Base-by-base conservation (phyloP, 2,888 invertebrate genomes). In the Polymixis flavicincta region DNA sequence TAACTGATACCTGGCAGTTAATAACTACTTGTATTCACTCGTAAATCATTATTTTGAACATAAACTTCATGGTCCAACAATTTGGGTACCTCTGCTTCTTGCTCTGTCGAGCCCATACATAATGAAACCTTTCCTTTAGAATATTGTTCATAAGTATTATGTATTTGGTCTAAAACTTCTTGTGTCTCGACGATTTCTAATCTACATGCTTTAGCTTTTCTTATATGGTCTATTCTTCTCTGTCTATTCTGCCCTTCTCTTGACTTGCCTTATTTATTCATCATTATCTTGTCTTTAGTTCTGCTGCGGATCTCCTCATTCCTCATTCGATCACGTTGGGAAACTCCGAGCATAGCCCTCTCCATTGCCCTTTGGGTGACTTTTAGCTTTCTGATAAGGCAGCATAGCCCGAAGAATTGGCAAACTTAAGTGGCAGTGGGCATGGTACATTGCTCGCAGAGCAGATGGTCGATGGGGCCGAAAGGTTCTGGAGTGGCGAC, bases 31-130 rank as follows among this genome's bases (percentile, higher is more conserved):
- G 11, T 50, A 14, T 50, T 32, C 52, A 37, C 2, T 48, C 14
- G 9, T 59, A 19, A 80, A 63, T 37, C 17, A 67, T 59, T 54
- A 60, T 65, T 78, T 74, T 59, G 37, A 7, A 32, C 48, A 70
- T 76, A 67, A 59, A 71, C n/a, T 68, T 71, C 67, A 76, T 65
- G 71, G 71, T 82, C 59, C 64, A 82, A 71, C 64, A 45, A 76
- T 59, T 48, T 48, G 17, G 45, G n/a, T 59, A 22, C 8, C 14
- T 70, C 3, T 45, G 19, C n/a, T 70, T 77, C 66, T 54, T 71
- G 66, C 60, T 73, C 73, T 73, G 42, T 17, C 76, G 52, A 74
- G 25, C 32, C 11, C 22, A 59, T 61, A 8, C 11, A 42, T 54
- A 28, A 6, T 17, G 8, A 9, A 25, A n/a, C 17, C 19, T 37